Evolutionary conservation across 2,113 vertebrate species (phyloP), one percentile per base, ranked within the genome.

Genomic region (Scomber colias): DNA sequence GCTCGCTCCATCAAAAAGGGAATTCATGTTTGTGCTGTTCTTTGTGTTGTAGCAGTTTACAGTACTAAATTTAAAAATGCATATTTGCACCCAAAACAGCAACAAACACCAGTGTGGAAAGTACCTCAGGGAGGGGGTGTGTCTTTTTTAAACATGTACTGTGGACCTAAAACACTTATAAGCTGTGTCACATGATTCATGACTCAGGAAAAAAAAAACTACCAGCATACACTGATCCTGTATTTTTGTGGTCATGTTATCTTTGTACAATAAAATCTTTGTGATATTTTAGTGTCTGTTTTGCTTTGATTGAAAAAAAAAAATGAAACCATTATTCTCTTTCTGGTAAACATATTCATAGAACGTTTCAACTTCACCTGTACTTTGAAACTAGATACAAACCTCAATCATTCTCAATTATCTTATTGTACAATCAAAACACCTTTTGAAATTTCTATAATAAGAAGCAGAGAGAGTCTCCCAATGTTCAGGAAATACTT

Each of bases 81-180:
- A 1, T 64, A 68, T 87, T 91, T 89, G 77, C 81, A 87, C 79
- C 78, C 61, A 74, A 65, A 71, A 77, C 6, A 11, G 46, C 27
- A 81, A 63, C 54, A 75, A 83, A 82, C 44, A 79, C 16, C n/a
- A 44, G 11, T 73, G 30, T 79, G 19, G 27, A 48, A 81, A 75
- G 44, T 44, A 83, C 76, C 87, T 93, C 92, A 88, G 90, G 91
- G 83, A 88, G 54, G 19, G 75, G 35, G 64, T 45, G 9, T n/a
- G 6, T 64, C 8, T 56, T 62, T 77, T 55, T 67, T 24, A 21
- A 63, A 76, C 31, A 60, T 85, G 79, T 78, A 30, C 70, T 61
- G 48, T 86, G 63, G 50, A 82, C 66, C 35, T 60, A 19, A 61
- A 78, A 82, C 35, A 71, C 59, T 44, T 35, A 13, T 19, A 40